phyloP scores from a whole-genome alignment of 2,113 vertebrate species.

The Trochalopteron elliotii region DNA sequence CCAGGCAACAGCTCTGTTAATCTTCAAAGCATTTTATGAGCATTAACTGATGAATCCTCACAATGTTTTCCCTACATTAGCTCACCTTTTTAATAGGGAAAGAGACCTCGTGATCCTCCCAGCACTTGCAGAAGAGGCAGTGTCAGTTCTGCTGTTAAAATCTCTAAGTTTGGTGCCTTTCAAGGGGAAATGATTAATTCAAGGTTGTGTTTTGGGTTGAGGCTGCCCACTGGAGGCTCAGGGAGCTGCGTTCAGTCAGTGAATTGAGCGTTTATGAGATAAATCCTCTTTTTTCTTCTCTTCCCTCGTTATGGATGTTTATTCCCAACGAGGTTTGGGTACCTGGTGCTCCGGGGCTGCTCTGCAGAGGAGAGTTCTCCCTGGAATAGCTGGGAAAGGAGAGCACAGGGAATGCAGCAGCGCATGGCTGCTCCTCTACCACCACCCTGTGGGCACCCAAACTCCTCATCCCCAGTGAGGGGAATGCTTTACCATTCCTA shows the following conservation, averaged over 20 bases:
- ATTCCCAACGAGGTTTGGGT: neutral
- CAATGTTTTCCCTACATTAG: neutral
- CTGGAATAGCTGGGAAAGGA: neutral
- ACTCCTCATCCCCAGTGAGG: neutral
- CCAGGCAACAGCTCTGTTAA: conserved; percentile 1
- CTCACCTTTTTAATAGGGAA: neutral
- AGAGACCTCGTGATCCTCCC: neutral
- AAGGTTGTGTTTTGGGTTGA: neutral
- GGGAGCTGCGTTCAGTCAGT: neutral
- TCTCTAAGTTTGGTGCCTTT: neutral
- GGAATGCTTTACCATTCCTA: neutral
- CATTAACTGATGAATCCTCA: conserved; percentile 17
- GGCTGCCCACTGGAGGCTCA: neutral
- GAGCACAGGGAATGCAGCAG: neutral
- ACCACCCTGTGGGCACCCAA: conserved; percentile 13
- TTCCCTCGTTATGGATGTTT: neutral
- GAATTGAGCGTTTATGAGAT: neutral
- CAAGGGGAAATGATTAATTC: neutral
- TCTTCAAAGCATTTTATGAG: neutral
- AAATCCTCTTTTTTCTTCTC: neutral
- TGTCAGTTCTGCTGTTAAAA: neutral
- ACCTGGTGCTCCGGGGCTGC: neutral
- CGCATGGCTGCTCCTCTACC: neutral
- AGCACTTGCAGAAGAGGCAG: neutral
- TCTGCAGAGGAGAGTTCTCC: neutral